Evolutionary conservation across 2,888 invertebrate species (phyloP), one percentile per base, ranked within the genome.

Genomic region (Euzophera pinguis): DNA sequence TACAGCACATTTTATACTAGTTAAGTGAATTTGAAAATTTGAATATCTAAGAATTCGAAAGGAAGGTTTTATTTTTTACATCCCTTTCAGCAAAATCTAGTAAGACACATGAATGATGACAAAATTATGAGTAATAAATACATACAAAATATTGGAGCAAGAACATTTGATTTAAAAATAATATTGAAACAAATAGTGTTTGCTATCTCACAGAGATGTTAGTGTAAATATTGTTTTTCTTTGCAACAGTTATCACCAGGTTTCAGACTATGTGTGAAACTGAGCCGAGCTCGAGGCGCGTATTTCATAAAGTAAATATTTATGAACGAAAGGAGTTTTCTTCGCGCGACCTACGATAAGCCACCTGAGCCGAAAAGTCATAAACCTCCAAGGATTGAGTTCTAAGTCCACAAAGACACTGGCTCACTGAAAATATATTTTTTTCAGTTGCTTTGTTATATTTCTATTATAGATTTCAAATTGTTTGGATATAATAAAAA

Each of bases 291-390:
- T 78, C 64, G 63, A 73, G 76, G 78, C 78, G 75, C 73, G 83
- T 87, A 85, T 89, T 88, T 89, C 84, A 84, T 89, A 87, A 84
- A 83, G 88, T 89, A 90, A 89, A 90, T 90, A 90, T 90, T 89
- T 90, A 88, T 89, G 85, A 88, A 83, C 73, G 71, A 78, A 80
- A 80, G 79, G 82, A 81, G 82, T 81, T 84, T 75, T 74, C 73
- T 56, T 72, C 78, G 73, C 75, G 76, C 83, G 81, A 84, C 80
- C 81, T 78, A 69, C 73, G 66, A 80, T 85, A 87, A 87, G 87
- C 85, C 81, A 75, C 69, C 74, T 84, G 85, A 89, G 88, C 88
- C 86, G 77, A 84, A 85, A 85, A 88, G 84, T 86, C 87, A 84
- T 85, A 88, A 86, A 88, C 86, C 87, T 83, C 84, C 56, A 58